Evolutionary conservation across 2,888 invertebrate species (phyloP).

Genomic region (Coenonympha glycerion): DNA sequence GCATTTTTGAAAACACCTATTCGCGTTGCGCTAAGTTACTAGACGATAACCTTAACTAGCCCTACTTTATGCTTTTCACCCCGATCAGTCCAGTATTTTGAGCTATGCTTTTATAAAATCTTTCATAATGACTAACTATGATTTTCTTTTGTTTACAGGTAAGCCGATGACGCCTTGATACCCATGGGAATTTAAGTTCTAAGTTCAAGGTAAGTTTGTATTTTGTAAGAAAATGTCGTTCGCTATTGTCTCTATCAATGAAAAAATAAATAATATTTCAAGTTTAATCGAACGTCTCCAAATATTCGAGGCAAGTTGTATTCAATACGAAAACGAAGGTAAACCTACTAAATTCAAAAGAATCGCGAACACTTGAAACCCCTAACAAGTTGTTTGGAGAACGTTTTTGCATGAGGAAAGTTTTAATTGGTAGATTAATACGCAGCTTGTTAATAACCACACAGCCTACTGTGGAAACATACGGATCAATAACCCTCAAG

Average conservation of each 20-base stretch:
- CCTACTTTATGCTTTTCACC: no score
- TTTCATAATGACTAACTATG: no score
- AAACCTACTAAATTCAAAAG: conserved; percentile 35
- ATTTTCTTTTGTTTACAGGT: background rate
- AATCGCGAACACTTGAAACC: conserved; percentile 34
- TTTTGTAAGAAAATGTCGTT: no score
- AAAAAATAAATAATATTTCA: no score
- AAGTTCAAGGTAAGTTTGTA: conserved; percentile 2
- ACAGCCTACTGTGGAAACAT: conserved; percentile 26
- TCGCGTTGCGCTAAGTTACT: no score
- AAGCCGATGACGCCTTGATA: background rate
- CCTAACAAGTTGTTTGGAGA: conserved; percentile 41
- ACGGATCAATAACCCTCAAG: conserved; percentile 10
- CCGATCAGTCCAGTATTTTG: no score
- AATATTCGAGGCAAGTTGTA: conserved; percentile 10
- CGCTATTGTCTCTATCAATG: no score
- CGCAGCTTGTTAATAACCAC: conserved; percentile 35
- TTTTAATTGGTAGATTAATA: conserved; percentile 51
- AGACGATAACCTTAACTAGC: no score
- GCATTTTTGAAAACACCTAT: no score
- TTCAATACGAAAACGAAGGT: conserved; percentile 24
- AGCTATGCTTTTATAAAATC: no score
- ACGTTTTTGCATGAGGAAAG: conserved; percentile 39
- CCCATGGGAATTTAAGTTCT: background rate
- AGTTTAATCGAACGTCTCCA: background rate